A percentile compares a stretch with the other conserved stretches of the same genome.
phyloP scores from a whole-genome alignment of 2,888 invertebrate species.

The Agrenia bidenticulata region DNA sequence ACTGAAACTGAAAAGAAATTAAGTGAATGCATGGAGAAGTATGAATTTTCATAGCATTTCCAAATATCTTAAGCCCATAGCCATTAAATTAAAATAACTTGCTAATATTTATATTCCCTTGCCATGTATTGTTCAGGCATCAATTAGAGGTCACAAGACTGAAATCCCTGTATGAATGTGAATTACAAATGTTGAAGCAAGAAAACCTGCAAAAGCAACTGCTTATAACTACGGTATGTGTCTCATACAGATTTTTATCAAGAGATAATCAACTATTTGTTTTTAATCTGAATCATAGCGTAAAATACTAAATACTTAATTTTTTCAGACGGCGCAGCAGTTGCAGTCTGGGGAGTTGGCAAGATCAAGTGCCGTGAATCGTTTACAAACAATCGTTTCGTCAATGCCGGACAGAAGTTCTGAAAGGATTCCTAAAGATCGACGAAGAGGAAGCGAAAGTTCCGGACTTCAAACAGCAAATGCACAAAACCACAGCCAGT shows the following conservation, averaged over 20 bases:
- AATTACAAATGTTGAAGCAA: constrained; percentile 37
- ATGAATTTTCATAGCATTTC: neutral
- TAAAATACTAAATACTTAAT: too few relatives aligned
- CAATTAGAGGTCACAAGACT: constrained; percentile 33
- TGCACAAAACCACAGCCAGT: neutral
- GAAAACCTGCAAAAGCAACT: constrained; percentile 46
- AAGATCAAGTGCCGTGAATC: constrained; percentile 15
- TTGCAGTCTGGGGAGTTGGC: constrained; percentile 38
- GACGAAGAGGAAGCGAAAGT: neutral
- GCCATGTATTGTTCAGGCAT: neutral
- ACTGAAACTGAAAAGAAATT: constrained; percentile 38
- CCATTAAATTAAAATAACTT: constrained; percentile 3
- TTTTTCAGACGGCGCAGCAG: constrained; percentile 47
- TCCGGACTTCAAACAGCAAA: neutral
- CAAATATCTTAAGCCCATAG: neutral
- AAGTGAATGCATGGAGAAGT: constrained; percentile 43
- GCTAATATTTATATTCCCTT: too few relatives aligned
- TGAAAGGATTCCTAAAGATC: neutral
- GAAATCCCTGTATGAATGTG: constrained; percentile 37
- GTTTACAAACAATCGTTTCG: constrained; percentile 22
- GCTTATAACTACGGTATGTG: constrained; percentile 44
- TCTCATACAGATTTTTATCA: neutral
- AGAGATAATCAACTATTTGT: neutral
- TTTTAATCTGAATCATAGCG: too few relatives aligned
- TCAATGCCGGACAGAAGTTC: neutral